A percentile compares a stretch with the other conserved stretches of the same genome.
Evolutionary conservation across 2,888 invertebrate genomes (phyloP).

Genomic region (Nemotelus pantherinus): DNA sequence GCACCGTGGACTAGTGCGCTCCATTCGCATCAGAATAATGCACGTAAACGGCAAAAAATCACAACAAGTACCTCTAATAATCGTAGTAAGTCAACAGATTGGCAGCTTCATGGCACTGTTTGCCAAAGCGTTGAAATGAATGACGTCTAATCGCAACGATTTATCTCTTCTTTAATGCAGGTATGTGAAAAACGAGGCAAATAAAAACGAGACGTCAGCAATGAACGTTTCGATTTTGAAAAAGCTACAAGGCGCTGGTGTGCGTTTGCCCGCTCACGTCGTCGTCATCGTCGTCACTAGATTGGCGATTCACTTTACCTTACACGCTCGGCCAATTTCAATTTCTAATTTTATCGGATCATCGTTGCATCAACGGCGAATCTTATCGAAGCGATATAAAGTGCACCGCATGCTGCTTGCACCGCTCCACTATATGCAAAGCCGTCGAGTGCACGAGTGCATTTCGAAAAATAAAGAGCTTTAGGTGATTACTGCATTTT

Average conservation of each 20-base stretch:
- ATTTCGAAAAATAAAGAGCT: background rate
- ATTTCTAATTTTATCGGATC: constrained; percentile 40
- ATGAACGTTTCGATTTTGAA: background rate
- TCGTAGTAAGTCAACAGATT: constrained; percentile 6
- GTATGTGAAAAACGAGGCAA: background rate
- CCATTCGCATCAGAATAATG: no score
- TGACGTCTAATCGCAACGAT: constrained; percentile 19
- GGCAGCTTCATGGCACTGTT: constrained; percentile 16
- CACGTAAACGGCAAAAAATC: background rate
- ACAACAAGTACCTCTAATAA: background rate
- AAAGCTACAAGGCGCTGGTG: background rate
- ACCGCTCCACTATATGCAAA: background rate
- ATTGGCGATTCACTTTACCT: constrained; percentile 16
- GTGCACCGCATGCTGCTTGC: background rate
- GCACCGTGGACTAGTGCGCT: no score
- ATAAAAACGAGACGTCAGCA: background rate
- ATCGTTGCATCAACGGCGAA: background rate
- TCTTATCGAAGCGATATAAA: constrained; percentile 21
- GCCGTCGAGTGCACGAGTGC: background rate
- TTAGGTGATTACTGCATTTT: background rate
- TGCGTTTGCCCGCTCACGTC: no score
- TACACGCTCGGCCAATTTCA: constrained; percentile 30
- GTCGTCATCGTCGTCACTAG: no score
- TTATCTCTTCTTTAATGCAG: background rate
- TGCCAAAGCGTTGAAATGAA: constrained; percentile 27